A percentile compares a stretch with the other conserved stretches of the same genome.
These are phyloP conservation scores for Amyelois transitella DNA, from an alignment of 1,140 invertebrate species.

Conservation along the genomic window DNA sequence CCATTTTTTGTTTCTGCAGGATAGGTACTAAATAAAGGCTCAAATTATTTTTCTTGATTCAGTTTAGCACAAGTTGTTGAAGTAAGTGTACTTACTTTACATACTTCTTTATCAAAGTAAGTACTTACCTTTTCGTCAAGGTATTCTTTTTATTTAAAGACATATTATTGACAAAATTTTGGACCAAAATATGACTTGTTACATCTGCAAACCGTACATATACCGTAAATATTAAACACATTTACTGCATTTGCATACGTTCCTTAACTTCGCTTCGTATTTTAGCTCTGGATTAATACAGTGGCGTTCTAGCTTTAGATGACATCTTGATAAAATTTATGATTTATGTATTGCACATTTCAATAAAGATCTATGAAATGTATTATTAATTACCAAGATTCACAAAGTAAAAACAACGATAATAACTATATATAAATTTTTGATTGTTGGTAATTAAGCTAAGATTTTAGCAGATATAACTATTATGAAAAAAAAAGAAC, in stretches of 20 bases:
- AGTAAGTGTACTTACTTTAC: too few species aligned
- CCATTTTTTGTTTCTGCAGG: too few species aligned
- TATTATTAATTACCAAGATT: neutral
- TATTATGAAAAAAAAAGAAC: too few species aligned
- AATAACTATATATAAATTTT: neutral
- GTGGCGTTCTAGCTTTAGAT: constrained; percentile 25
- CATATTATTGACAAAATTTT: too few species aligned
- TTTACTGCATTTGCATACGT: constrained; percentile 55
- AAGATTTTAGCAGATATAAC: too few species aligned
- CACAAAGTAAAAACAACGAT: neutral
- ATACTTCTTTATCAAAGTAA: too few species aligned
- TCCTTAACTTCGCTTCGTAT: constrained; percentile 22
- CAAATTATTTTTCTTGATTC: neutral
- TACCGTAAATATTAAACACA: constrained; percentile 38
- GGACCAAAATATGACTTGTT: neutral
- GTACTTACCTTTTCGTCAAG: too few species aligned
- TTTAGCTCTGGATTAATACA: constrained; percentile 35
- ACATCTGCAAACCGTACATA: constrained; percentile 9
- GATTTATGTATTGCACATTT: neutral
- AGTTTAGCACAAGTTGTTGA: too few species aligned
- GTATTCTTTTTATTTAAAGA: too few species aligned
- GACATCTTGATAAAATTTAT: constrained; percentile 6
- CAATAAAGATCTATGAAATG: neutral
- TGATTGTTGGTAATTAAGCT: too few species aligned
- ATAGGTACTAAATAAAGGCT: neutral